Evolutionary conservation across 2,113 vertebrate genomes (phyloP).

Genomic region (Charadrius vociferus): DNA sequence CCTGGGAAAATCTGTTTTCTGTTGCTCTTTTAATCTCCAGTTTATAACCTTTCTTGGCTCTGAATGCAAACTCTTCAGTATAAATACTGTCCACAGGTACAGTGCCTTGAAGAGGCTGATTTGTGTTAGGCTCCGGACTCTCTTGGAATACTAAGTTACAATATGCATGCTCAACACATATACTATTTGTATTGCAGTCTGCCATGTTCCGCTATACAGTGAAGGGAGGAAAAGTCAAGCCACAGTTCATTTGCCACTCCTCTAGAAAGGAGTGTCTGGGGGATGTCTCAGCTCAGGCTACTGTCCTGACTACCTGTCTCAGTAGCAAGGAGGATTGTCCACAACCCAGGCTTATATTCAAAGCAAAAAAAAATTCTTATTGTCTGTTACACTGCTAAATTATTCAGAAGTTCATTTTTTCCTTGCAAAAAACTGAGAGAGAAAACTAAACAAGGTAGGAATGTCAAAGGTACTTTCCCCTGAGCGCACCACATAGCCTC

Average conservation of each 20-base stretch:
- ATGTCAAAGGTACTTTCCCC: neutral
- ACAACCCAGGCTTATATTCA: neutral
- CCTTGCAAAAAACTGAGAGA: neutral
- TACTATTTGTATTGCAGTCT: accelerated
- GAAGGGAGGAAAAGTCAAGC: neutral
- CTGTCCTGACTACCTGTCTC: neutral
- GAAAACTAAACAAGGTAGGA: neutral
- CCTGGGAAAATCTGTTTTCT: neutral
- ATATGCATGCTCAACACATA: accelerated
- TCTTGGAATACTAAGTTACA: too few species aligned
- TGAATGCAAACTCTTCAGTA: neutral
- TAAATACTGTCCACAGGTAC: neutral
- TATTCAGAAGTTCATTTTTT: neutral
- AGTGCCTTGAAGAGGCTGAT: neutral
- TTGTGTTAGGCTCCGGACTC: neutral
- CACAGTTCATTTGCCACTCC: neutral
- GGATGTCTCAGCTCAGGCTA: too few species aligned
- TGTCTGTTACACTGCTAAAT: neutral
- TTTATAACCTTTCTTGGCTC: neutral
- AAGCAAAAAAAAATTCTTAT: neutral
- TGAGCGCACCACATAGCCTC: accelerated
- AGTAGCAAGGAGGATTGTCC: neutral
- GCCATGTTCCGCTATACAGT: accelerated
- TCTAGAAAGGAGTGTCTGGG: neutral
- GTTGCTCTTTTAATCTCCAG: neutral